These are phyloP conservation scores for Eilema depressum DNA, from an alignment of 2,888 invertebrate genomes.

Conservation along the genomic window DNA sequence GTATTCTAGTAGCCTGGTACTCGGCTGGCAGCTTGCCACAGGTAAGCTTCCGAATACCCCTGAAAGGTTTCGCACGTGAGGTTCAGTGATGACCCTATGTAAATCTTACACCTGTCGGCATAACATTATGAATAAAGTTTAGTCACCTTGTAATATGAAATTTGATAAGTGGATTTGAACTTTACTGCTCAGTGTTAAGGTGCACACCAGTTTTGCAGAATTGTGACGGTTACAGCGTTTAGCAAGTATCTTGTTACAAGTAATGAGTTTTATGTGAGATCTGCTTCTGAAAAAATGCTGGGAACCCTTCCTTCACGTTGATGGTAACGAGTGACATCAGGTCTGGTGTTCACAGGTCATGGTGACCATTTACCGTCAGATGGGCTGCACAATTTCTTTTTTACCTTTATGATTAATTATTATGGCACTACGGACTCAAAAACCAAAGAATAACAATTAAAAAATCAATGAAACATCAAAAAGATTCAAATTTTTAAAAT, in stretches of 20 bases:
- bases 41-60: slow-evolving; percentile 79
- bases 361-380: not conserved
- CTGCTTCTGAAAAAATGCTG: not conserved
- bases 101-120: slow-evolving; percentile 34
- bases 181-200: slow-evolving; percentile 26
- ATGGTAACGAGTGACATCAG: not conserved
- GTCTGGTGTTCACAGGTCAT: not conserved
- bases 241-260: not conserved
- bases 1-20: slow-evolving; percentile 75
- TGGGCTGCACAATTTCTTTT: too few relatives aligned
- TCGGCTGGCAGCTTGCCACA: slow-evolving; percentile 87
- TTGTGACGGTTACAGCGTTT: not conserved
- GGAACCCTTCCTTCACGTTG: not conserved
- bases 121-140: slow-evolving; percentile 25
- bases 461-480: too few relatives aligned
- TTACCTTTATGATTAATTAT: too few relatives aligned
- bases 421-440: too few relatives aligned
- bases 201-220: not conserved
- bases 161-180: slow-evolving; percentile 20
- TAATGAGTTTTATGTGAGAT: not conserved
- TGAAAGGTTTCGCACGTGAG: slow-evolving; percentile 69
- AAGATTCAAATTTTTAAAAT: too few relatives aligned
- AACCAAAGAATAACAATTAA: too few relatives aligned
- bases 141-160: slow-evolving; percentile 11
- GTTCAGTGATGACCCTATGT: slow-evolving; percentile 65